Evolutionary conservation across 2,888 invertebrate genomes (phyloP).

Genomic region (Pyrrhosoma nymphula): DNA sequence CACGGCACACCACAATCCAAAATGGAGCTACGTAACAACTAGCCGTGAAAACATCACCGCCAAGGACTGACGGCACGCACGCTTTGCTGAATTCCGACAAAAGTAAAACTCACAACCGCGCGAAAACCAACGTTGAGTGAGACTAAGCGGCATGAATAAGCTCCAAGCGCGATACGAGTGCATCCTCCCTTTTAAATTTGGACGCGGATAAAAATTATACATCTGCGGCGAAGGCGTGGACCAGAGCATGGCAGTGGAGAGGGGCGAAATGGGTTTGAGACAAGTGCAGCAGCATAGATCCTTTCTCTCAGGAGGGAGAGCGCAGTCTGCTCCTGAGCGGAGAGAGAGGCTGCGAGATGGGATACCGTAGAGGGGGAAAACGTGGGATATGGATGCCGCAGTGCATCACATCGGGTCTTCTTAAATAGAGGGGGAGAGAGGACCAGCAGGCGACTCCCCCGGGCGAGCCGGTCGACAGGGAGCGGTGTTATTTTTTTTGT

Average conservation of each 20-base stretch:
- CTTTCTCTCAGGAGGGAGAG: not conserved
- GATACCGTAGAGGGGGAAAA: not conserved
- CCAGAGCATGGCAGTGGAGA: not conserved
- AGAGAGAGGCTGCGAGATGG: not conserved
- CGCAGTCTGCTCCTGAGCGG: not conserved
- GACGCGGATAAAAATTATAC: not conserved
- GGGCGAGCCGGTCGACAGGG: not conserved
- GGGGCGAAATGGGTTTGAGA: not conserved
- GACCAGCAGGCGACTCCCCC: not conserved
- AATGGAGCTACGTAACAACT: not conserved
- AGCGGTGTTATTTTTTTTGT: not conserved
- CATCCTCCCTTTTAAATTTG: conserved; percentile 21
- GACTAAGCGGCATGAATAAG: not conserved
- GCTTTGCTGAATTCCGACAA: not conserved
- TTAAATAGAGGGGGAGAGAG: not conserved
- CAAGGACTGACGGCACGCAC: not conserved
- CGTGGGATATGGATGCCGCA: not conserved
- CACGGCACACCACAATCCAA: not conserved
- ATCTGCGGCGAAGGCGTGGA: not conserved
- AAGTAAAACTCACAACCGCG: not conserved
- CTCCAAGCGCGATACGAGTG: not conserved
- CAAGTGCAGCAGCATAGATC: not conserved
- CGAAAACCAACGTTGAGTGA: not conserved
- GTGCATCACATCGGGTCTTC: not conserved
- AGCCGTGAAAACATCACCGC: not conserved